Evolutionary conservation across 2,113 vertebrate genomes (phyloP).

Genomic region (Cryptomyrus ogoouensis): DNA sequence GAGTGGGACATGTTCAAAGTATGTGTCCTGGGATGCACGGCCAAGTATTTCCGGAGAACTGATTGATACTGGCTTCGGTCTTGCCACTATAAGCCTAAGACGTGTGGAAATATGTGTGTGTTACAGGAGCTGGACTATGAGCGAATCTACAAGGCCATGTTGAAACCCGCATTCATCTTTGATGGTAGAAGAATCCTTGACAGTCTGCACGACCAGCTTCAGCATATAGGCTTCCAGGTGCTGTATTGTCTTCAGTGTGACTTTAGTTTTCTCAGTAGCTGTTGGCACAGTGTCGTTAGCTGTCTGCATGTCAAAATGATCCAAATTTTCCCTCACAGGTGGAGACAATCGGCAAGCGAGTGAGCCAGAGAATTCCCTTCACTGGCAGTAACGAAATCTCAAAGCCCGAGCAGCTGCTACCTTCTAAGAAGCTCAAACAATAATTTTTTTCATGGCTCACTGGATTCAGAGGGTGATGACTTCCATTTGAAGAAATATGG

Average conservation of each 20-base stretch:
- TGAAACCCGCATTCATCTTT: slow-evolving; percentile 95
- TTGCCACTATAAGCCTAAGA: not conserved
- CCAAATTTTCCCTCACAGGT: slow-evolving; percentile 18
- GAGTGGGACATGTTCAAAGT: slow-evolving; percentile 99
- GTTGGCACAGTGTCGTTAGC: not conserved
- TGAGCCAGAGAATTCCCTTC: slow-evolving; percentile 27
- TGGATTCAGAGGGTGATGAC: not conserved
- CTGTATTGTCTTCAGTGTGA: not conserved
- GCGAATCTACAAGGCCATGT: slow-evolving; percentile 89
- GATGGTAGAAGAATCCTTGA: slow-evolving; percentile 93
- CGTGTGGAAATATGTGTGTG: not conserved
- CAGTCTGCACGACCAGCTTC: slow-evolving; percentile 78
- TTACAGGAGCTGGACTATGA: slow-evolving; percentile 87
- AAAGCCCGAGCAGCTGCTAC: slow-evolving; percentile 10
- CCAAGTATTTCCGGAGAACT: not conserved
- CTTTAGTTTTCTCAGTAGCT: not conserved
- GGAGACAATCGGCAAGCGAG: slow-evolving; percentile 30
- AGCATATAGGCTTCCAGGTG: slow-evolving; percentile 91
- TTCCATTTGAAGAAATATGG: not conserved
- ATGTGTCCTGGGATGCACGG: slow-evolving; percentile 15
- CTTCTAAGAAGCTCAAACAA: slow-evolving; percentile 24
- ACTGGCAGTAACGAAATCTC: slow-evolving; percentile 4
- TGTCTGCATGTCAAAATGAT: not conserved
- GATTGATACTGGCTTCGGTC: not conserved
- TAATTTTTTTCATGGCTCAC: not conserved